Conservation (phyloP, 1,140 invertebrate genomes). For the Calephelis virginiensis region DNA sequence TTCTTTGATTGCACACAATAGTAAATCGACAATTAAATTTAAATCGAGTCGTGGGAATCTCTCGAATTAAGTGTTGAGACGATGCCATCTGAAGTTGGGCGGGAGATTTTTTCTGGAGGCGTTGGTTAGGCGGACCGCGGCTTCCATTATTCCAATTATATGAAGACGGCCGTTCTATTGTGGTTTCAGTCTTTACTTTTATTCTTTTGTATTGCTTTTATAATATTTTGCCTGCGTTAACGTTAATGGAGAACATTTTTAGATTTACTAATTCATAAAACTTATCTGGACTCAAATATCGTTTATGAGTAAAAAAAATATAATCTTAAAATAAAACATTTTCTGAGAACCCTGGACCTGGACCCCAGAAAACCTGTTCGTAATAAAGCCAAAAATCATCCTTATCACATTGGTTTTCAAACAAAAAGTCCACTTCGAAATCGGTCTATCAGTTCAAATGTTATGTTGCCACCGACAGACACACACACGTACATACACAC, state of each 20-base stretch:
- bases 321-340: no score
- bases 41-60: conserved; percentile 63
- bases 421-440: no score
- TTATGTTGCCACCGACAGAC: background rate
- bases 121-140: conserved; percentile 48
- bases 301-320: no score
- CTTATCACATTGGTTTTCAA: no score
- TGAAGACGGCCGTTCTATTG: conserved; percentile 28
- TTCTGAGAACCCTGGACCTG: no score
- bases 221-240: background rate
- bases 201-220: conserved; percentile 4
- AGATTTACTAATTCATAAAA: background rate
- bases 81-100: conserved; percentile 53
- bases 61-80: conserved; percentile 61
- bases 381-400: no score
- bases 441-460: no score
- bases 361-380: no score
- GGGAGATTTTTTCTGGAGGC: conserved; percentile 47
- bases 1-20: conserved; percentile 69
- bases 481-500: no score
- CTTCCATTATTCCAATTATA: conserved; percentile 55
- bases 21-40: conserved; percentile 66
- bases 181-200: conserved; percentile 1
- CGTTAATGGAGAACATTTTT: background rate
- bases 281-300: no score